A percentile compares a stretch with the other conserved stretches of the same genome.
Evolutionary conservation across 2,888 invertebrate genomes (phyloP).

Genomic region (Drosophila tripunctata): DNA sequence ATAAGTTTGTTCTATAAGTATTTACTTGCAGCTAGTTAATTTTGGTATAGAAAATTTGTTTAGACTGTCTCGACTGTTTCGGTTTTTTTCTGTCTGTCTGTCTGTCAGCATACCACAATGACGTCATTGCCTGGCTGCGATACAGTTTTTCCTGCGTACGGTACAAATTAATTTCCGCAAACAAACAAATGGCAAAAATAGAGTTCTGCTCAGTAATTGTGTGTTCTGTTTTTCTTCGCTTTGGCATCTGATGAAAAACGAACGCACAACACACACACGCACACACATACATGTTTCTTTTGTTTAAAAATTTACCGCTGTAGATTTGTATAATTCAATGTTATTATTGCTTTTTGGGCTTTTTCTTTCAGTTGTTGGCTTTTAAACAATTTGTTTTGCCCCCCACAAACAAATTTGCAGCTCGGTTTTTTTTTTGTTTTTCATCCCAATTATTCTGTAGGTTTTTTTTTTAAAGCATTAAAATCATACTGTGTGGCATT

Average conservation of each 20-base stretch:
- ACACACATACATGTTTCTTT: conserved; percentile 17
- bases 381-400: conserved; percentile 4
- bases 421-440: conserved; percentile 5
- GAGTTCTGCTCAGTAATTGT: conserved; percentile 33
- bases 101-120: conserved; percentile 32
- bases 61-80: not conserved
- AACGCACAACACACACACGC: conserved; percentile 4
- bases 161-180: conserved; percentile 53
- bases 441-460: too few species aligned
- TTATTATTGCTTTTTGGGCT: conserved; percentile 8
- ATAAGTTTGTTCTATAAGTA: not conserved
- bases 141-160: conserved; percentile 39
- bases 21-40: not conserved
- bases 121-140: conserved; percentile 30
- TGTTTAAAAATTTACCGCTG: conserved; percentile 32
- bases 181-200: conserved; percentile 55
- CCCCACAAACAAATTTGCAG: conserved; percentile 20
- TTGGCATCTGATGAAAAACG: conserved; percentile 18
- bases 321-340: conserved; percentile 22
- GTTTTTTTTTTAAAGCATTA: not conserved
- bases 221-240: not conserved
- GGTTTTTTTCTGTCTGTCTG: conserved; percentile 1
- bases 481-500: conserved; percentile 3
- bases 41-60: not conserved
- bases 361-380: conserved; percentile 5